Conservation (phyloP, 2,797 vertebrate genomes). For the Coreius guichenoti region DNA sequence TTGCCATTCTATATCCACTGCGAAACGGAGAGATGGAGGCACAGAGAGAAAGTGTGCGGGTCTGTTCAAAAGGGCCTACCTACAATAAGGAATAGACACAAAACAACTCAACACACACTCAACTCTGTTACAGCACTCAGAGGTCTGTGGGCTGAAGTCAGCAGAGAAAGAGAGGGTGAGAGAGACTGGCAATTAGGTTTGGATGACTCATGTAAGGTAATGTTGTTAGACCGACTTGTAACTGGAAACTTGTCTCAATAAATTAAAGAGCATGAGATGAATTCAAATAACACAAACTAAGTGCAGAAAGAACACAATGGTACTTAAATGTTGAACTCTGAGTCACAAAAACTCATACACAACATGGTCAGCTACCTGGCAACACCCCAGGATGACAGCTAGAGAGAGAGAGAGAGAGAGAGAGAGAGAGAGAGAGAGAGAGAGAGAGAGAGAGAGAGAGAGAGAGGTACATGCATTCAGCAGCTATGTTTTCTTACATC, state of each 20-base stretch:
- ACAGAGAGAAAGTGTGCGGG: neutral
- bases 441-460: neutral
- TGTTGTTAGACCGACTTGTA: constrained; percentile 30
- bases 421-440: neutral
- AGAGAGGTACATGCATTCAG: neutral
- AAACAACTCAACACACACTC: neutral
- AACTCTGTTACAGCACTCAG: constrained; percentile 2
- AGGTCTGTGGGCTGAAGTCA: constrained; percentile 30
- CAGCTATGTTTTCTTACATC: too few relatives aligned
- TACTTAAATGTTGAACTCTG: constrained; percentile 22
- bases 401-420: neutral
- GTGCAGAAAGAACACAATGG: neutral
- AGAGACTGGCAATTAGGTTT: constrained; percentile 12
- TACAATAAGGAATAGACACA: neutral
- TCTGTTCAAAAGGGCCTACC: neutral
- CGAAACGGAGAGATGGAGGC: neutral
- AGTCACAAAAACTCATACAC: neutral
- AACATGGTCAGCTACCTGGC: neutral
- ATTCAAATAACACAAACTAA: constrained; percentile 36
- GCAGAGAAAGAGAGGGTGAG: neutral
- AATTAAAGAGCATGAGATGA: constrained; percentile 30
- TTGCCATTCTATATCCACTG: neutral
- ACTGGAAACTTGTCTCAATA: constrained; percentile 53
- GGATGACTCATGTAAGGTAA: constrained; percentile 39
- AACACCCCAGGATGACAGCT: neutral